These are phyloP conservation scores for Nestor notabilis DNA, from an alignment of 2,113 vertebrate genomes.

Conservation along the genomic window DNA sequence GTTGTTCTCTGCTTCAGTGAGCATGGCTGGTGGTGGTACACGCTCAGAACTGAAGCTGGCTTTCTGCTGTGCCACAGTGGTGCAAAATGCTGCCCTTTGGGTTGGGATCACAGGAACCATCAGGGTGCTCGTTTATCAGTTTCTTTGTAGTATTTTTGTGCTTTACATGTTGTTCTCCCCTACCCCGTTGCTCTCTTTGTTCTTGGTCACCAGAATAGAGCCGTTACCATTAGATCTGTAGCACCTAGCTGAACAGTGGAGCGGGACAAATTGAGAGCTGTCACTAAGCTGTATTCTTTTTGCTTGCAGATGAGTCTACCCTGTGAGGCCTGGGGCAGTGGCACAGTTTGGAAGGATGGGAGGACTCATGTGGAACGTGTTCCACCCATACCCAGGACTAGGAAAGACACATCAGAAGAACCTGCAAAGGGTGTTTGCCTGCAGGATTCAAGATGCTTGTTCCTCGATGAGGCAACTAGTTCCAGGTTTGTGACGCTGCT, in stretches of 20 bases:
- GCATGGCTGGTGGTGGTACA: rapidly evolving
- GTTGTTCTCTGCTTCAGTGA: not conserved
- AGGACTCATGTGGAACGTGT: not conserved
- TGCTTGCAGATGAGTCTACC: not conserved
- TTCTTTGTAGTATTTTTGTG: not conserved
- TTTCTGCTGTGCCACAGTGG: rapidly evolving
- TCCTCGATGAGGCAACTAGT: not conserved
- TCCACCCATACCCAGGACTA: rapidly evolving
- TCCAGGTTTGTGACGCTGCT: not conserved
- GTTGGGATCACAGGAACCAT: not conserved
- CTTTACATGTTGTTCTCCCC: rapidly evolving
- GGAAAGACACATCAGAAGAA: not conserved
- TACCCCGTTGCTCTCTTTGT: not conserved
- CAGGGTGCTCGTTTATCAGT: rapidly evolving
- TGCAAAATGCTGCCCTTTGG: not conserved
- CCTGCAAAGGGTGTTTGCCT: rapidly evolving
- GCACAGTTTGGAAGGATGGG: not conserved
- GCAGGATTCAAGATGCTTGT: not conserved
- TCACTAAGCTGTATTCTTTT: not conserved
- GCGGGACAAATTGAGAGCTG: rapidly evolving
- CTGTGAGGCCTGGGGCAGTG: not conserved
- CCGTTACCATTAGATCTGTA: not conserved
- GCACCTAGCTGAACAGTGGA: not conserved
- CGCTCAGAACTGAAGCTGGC: not conserved
- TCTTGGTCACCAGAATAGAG: not conserved